Evolutionary conservation across 37 sponge, comb jelly and placozoan genomes (phyloP).

Genomic region (Bolinopsis microptera): DNA sequence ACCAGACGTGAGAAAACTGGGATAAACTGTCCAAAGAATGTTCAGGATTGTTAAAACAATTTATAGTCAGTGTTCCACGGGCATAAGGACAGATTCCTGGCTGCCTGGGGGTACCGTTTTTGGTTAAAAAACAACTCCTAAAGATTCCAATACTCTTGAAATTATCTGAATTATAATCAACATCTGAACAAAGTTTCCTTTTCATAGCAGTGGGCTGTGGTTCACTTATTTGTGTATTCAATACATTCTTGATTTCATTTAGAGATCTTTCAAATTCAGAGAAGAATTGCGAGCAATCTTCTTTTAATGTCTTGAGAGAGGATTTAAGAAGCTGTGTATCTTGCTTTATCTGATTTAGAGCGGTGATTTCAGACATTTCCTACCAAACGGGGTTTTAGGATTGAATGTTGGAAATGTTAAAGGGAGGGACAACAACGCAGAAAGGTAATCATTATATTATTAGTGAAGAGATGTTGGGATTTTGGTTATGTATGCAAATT

Average conservation of each 20-base stretch:
- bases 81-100: conserved; percentile 67
- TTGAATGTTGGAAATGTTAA: no score
- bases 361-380: background rate
- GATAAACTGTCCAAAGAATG: conserved; percentile 66
- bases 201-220: background rate
- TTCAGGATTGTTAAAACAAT: conserved; percentile 65
- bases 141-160: conserved; percentile 64
- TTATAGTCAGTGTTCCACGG: conserved; percentile 54
- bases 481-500: no score
- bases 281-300: background rate
- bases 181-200: background rate
- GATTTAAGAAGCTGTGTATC: background rate
- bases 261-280: background rate
- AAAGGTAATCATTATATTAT: no score
- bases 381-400: no score
- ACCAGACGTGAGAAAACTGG: conserved; percentile 70
- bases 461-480: no score
- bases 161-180: background rate
- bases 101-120: conserved; percentile 73
- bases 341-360: background rate
- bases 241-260: background rate
- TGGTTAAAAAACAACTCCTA: conserved; percentile 68
- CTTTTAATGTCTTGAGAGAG: background rate
- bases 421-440: no score
- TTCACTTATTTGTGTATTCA: background rate